Base-by-base conservation (phyloP, 1,140 invertebrate genomes). In the Euborellia annulipes region DNA sequence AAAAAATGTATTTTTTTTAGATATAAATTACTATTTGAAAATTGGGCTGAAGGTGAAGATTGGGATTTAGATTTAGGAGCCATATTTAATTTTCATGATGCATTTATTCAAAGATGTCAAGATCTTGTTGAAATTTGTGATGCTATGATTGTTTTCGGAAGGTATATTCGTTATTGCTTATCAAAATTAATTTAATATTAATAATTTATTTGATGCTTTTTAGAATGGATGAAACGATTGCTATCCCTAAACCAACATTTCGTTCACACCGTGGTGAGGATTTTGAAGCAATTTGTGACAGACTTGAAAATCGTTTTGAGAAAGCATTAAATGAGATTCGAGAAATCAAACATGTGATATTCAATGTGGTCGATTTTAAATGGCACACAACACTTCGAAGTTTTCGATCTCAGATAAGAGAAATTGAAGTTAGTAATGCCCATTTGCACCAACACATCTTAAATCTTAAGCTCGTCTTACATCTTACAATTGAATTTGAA, bases 41-140 rank as follows among this genome's bases (percentile, higher is more conserved):
- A 27, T n/a, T n/a, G n/a, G n/a, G 17, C 38, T 23, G 32, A 47
- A 16, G 16, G 43, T 19, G 56, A 60, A 20, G 57, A 64, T n/a
- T 91, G 87, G 86, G 62, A 79, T 13, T 57, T 91, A 36, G 76
- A 88, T 52, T 69, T 71, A 38, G 75, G 75, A n/a, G 69, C 74
- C 2, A 82, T 92, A 52, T 90, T 92, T 62, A 82, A 82, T 55
- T 80, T 87, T 53, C 70, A 90, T 13, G 79, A 91, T 56, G 79
- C 83, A 0, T 91, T 89, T 57, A 73, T 87, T 30, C 77, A 84
- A 62, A 69, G 88, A 42, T 82, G 88, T 54, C 73, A 78, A 41
- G 85, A 92, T 62, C 71, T 90, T 58, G 71, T 89, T 36, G 84
- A 91, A 62, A 79, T 92, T 36, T 85, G 80, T 56, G 72, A 82